Base-by-base conservation (phyloP, 2,797 vertebrate species). In the Tympanoctomys barrerae region DNA sequence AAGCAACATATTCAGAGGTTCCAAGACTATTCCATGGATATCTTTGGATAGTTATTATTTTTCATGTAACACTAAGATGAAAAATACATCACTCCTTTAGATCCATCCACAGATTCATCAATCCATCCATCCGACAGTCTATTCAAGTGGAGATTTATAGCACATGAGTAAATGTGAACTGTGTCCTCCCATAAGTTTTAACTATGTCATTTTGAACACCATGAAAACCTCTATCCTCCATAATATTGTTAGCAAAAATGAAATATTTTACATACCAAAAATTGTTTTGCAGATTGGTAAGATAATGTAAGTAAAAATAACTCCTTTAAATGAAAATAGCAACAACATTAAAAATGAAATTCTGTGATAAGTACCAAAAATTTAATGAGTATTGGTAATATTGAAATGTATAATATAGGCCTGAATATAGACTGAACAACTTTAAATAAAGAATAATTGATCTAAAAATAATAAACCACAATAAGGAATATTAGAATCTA, bases 381-480 rank as follows among this genome's bases (percentile, higher is more conserved):
- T 49, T 71, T 70, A 84, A 64, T 83, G 80, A 91, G 2, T 10
- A 33, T 46, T 91, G 82, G 19, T 87, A 93, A 68, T 96, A 80
- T 11, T 73, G 16, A 81, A 77, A 4, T 49, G 7, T 5, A 66
- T 92, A 79, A 70, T 31, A 64, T 59, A 64, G 33, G 13, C 28
- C 19, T 62, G 64, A 49, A 78, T 5, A 28, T 68, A 80, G 46
- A 70, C 1, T 75, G 59, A 89, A 71, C 22, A 11, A 26, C 79
- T 80, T 94, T 87, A 87, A 93, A 75, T 91, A 9, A 89, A 79
- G 46, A 22, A 49, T 8, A 86, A 80, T 70, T 78, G 66, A 73
- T 92, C 87, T 93, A 61, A 80, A 94, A 82, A 78, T 6, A 90
- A 54, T 82, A 64, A 83, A 93, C 28, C 19, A 64, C 82, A 88